phyloP scores from a whole-genome alignment of 2,797 vertebrate species.

The Bovichtus variegatus region DNA sequence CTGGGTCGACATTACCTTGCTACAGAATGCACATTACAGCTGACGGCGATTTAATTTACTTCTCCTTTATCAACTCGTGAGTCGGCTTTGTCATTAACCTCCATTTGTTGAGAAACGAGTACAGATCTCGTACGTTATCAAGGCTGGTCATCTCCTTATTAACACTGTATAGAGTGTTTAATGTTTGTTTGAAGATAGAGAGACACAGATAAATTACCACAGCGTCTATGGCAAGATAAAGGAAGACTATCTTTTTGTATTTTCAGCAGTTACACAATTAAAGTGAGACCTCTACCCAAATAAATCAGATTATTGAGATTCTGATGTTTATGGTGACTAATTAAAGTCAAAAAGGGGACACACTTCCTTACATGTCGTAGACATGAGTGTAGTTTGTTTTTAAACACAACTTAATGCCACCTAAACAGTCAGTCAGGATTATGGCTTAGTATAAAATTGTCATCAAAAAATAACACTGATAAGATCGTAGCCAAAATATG shows the following conservation, averaged over 20 bases:
- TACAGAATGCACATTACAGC: constrained; percentile 15
- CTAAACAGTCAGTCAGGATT: constrained; percentile 17
- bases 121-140: constrained; percentile 28
- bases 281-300: not conserved
- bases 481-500: constrained; percentile 27
- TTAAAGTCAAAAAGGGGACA: not conserved
- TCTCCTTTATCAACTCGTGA: constrained; percentile 39
- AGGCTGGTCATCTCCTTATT: constrained; percentile 38
- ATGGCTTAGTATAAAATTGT: constrained; percentile 11
- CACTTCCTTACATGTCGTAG: too few relatives aligned
- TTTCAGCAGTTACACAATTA: not conserved
- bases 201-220: not conserved
- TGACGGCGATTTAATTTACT: constrained; percentile 20
- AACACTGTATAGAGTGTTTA: constrained; percentile 6
- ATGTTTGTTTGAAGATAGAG: constrained; percentile 6
- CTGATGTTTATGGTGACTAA: not conserved
- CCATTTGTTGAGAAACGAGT: constrained; percentile 13
- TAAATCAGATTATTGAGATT: too few relatives aligned
- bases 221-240: constrained; percentile 13
- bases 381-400: not conserved
- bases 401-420: constrained; percentile 12
- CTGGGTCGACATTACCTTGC: not conserved
- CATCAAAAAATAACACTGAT: constrained; percentile 24
- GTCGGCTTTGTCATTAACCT: constrained; percentile 36
- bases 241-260: not conserved